Evolutionary conservation across 2,888 invertebrate species (phyloP), one percentile per base, ranked within the genome.

Genomic region (Trachelus stipa): DNA sequence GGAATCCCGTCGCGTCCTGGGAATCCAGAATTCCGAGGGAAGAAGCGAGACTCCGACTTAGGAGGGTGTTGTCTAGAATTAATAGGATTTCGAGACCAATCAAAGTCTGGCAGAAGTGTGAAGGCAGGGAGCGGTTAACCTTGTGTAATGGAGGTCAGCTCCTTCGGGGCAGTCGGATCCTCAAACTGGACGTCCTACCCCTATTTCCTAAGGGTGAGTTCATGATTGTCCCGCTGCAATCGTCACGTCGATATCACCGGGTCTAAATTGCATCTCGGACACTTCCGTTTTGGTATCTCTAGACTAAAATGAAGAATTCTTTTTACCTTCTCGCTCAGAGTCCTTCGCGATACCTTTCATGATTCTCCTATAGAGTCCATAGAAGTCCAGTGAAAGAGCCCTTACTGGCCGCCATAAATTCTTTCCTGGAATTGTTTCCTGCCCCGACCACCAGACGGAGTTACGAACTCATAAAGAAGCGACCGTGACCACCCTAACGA

Each of bases 51-150:
- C 76, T 68, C 74, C 79, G 81, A 76, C 80, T 79, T 80, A 23
- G 71, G 71, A 34, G 81, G 81, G 80, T 56, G 56, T 56, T 75
- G 82, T 83, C 83, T 79, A 81, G 86, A 87, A 89, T 90, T 90
- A 90, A 90, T 90, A 87, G 90, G 88, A 91, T 90, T 88, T 87
- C 85, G 82, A 82, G 87, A 85, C 89, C 90, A 91, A 91, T 91
- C 90, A 91, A 90, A 91, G 90, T 90, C 88, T 85, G 82, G 82
- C 81, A 85, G 86, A 89, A 90, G 89, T 88, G 89, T 87, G 87
- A 88, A 87, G 89, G 86, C 86, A 84, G 85, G 86, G 34, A 34
- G 90, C 87, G 90, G 90, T 91, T 91, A 91, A 90, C 90, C 90
- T 87, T 87, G 85, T 88, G 90, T 90, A 90, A 90, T 90, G 88